phyloP scores from a whole-genome alignment of 2,113 vertebrate species.

The Stictonetta naevosa region DNA sequence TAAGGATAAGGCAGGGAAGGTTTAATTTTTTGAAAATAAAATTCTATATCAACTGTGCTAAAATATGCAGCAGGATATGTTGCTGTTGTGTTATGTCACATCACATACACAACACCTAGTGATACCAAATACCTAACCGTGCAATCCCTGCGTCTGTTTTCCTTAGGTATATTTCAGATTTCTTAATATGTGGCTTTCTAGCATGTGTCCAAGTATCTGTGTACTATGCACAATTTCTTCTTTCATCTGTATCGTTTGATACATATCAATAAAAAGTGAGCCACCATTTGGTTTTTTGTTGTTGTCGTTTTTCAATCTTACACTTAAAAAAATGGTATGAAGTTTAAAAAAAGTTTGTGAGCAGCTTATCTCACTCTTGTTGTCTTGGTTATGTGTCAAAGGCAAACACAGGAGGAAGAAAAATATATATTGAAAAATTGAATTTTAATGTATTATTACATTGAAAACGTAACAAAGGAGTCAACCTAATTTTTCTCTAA shows the following conservation, averaged over 20 bases:
- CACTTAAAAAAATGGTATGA: not conserved
- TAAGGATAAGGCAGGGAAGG: not conserved
- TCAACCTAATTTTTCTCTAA: not conserved
- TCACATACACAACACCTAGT: accelerated
- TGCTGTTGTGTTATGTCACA: not conserved
- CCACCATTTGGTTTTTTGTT: no score
- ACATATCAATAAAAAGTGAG: not conserved
- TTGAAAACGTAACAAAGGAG: not conserved
- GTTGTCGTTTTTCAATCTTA: not conserved
- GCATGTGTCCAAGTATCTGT: not conserved
- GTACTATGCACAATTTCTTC: not conserved
- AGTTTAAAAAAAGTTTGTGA: not conserved
- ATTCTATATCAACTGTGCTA: not conserved
- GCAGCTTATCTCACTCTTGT: not conserved
- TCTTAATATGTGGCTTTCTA: not conserved
- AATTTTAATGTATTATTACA: not conserved
- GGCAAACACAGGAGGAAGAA: not conserved
- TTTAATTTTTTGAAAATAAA: not conserved
- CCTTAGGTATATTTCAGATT: not conserved
- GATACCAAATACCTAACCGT: not conserved
- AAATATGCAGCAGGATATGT: not conserved
- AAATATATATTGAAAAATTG: not conserved
- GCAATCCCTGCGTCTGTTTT: not conserved
- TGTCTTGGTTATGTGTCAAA: not conserved
- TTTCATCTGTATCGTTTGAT: not conserved